These are phyloP conservation scores for Metridium senile DNA, from an alignment of 92 coral and sea anemone genomes.

Conservation along the genomic window DNA sequence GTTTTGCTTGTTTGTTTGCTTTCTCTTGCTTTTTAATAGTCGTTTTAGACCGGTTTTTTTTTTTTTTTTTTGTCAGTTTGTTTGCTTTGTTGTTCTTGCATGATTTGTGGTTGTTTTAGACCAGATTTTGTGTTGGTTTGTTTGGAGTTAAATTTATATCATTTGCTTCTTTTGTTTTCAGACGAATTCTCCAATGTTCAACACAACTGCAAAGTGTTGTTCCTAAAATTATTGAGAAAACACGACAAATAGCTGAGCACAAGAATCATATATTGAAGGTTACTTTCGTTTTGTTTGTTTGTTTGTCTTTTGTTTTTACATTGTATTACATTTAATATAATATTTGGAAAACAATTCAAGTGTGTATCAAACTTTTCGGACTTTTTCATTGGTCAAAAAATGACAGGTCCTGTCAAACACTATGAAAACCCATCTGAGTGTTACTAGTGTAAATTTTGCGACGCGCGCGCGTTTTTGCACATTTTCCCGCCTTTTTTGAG, in stretches of 20 bases:
- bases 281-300: no score
- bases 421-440: neutral
- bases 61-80: no score
- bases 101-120: no score
- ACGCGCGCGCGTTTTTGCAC: neutral
- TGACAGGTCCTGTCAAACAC: neutral
- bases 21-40: no score
- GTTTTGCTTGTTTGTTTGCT: no score
- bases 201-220: conserved; percentile 21
- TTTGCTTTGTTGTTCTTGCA: no score
- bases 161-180: conserved; percentile 3
- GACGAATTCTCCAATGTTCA: conserved; percentile 35
- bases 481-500: no score
- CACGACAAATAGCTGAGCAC: conserved; percentile 1
- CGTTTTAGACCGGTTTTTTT: no score
- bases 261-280: conserved; percentile 20
- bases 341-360: neutral
- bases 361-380: no score
- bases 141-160: no score
- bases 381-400: neutral
- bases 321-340: neutral
- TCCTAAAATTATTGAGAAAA: conserved; percentile 14
- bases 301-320: neutral
- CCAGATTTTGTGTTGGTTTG: no score
- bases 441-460: neutral